phyloP scores from a whole-genome alignment of 2,113 vertebrate species.

The Grammatotria lemairii region DNA sequence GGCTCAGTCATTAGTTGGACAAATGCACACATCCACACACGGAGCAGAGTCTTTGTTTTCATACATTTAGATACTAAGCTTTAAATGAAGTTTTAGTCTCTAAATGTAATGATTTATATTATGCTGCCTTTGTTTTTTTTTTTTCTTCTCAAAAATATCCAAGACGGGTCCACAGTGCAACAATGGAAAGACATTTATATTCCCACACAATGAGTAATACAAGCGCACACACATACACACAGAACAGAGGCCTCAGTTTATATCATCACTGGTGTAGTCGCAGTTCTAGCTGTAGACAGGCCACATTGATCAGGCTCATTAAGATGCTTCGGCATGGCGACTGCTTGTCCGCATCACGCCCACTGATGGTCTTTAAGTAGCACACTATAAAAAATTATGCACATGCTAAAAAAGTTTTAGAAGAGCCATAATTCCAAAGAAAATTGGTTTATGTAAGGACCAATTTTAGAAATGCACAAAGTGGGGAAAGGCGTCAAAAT shows the following conservation, averaged over 20 bases:
- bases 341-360: neutral
- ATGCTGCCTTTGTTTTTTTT: neutral
- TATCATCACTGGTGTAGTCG: slow-evolving; percentile 1
- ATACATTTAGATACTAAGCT: neutral
- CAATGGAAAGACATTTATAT: neutral
- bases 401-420: neutral
- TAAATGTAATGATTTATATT: neutral
- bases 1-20: neutral
- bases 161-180: neutral
- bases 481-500: neutral
- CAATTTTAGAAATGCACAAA: neutral
- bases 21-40: neutral
- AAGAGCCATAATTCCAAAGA: neutral
- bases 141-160: neutral
- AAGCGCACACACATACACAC: neutral
- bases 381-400: neutral
- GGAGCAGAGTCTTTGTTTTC: neutral
- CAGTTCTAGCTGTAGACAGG: neutral
- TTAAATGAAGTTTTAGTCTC: neutral
- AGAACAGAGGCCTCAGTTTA: neutral
- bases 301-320: slow-evolving; percentile 38
- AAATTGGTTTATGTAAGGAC: neutral
- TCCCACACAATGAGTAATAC: neutral
- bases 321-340: neutral
- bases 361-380: neutral